phyloP scores from a whole-genome alignment of 2,797 vertebrate genomes.

The Amphiprion clarkii region DNA sequence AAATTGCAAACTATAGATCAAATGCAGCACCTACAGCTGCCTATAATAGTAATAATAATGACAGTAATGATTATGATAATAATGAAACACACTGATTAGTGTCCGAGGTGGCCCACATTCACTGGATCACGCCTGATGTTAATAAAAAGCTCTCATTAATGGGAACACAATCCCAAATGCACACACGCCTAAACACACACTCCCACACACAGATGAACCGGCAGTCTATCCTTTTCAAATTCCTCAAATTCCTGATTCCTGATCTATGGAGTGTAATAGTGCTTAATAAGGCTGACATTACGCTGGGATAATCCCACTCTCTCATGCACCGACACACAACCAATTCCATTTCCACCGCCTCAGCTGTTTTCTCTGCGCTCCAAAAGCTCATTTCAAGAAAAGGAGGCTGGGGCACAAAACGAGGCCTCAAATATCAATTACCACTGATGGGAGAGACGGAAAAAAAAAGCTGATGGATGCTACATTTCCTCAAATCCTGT shows the following conservation, averaged over 20 bases:
- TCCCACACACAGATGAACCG: conserved; percentile 56
- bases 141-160: conserved; percentile 48
- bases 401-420: conserved; percentile 67
- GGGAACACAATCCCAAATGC: conserved; percentile 59
- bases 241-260: conserved; percentile 44
- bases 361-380: conserved; percentile 78
- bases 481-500: conserved; percentile 73
- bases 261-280: conserved; percentile 82
- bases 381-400: conserved; percentile 81
- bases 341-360: conserved; percentile 84
- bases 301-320: conserved; percentile 81
- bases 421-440: conserved; percentile 85
- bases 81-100: no score
- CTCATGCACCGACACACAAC: conserved; percentile 84
- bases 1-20: no score
- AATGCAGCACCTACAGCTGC: no score
- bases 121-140: no score
- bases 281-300: conserved; percentile 86
- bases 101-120: no score
- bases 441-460: conserved; percentile 62
- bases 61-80: no score
- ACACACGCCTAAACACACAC: conserved; percentile 34
- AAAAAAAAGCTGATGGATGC: conserved; percentile 75
- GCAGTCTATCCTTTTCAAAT: conserved; percentile 74
- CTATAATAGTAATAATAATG: no score